These are phyloP conservation scores for Xenopus laevis DNA, from an alignment of 2,113 vertebrate genomes.

Conservation along the genomic window DNA sequence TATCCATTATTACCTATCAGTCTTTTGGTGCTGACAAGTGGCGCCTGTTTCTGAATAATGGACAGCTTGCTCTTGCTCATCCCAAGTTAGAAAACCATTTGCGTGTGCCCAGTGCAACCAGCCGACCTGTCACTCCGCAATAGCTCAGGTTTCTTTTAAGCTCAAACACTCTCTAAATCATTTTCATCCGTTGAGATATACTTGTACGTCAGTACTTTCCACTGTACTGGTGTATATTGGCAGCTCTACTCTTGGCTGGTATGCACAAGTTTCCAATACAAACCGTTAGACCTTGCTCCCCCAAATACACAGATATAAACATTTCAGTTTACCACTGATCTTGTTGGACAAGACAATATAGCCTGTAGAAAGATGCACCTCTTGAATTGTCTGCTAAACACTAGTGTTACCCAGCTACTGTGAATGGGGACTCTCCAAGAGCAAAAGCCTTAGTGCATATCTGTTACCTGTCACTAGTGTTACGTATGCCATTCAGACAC, in stretches of 20 bases:
- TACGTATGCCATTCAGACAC: constrained; percentile 4
- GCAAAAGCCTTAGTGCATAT: constrained; percentile 30
- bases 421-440: background rate
- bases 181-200: background rate
- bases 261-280: too few species aligned
- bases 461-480: constrained; percentile 19
- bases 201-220: background rate
- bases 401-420: background rate
- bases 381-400: background rate
- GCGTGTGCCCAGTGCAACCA: background rate
- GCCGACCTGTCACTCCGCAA: background rate
- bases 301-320: too few species aligned
- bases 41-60: background rate
- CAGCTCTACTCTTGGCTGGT: background rate
- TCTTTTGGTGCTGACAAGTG: constrained; percentile 23
- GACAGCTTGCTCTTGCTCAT: background rate
- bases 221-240: background rate
- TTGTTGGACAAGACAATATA: too few species aligned
- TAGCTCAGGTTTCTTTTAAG: constrained; percentile 24
- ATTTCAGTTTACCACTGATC: too few species aligned
- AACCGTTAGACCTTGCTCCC: too few species aligned
- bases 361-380: too few species aligned
- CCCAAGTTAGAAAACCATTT: background rate
- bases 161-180: background rate
- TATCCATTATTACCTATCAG: background rate